A percentile compares a stretch with the other conserved stretches of the same genome.
Conservation (phyloP, 2,797 vertebrate species). For the Ctenosaura bakeri region DNA sequence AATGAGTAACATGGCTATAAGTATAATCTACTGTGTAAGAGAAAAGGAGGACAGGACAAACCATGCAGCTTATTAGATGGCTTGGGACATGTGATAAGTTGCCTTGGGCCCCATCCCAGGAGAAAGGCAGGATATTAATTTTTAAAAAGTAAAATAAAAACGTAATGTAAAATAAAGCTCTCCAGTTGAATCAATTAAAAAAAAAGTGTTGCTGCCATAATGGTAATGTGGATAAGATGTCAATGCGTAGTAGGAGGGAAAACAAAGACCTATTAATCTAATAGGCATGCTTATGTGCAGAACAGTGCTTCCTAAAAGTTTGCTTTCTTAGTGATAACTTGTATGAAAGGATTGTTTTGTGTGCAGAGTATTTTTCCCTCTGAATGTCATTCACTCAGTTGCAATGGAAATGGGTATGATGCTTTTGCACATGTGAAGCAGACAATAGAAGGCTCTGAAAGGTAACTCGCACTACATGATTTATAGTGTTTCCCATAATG, state of each 20-base stretch:
- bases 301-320: not conserved
- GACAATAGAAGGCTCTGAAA: not conserved
- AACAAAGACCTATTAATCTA: not conserved
- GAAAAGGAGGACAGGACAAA: not conserved
- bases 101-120: no score
- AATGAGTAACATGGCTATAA: not conserved
- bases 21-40: not conserved
- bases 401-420: not conserved
- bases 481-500: slow-evolving; percentile 21
- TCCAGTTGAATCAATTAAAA: not conserved
- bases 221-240: not conserved
- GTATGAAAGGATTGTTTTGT: not conserved
- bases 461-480: not conserved
- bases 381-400: not conserved
- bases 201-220: no score
- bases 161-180: not conserved
- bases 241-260: not conserved
- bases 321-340: not conserved
- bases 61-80: not conserved
- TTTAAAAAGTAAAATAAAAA: not conserved
- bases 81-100: not conserved
- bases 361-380: not conserved
- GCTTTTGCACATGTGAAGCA: not conserved
- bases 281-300: not conserved
- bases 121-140: no score